phyloP scores from a whole-genome alignment of 2,888 invertebrate species.

The Microdon myrmicae region DNA sequence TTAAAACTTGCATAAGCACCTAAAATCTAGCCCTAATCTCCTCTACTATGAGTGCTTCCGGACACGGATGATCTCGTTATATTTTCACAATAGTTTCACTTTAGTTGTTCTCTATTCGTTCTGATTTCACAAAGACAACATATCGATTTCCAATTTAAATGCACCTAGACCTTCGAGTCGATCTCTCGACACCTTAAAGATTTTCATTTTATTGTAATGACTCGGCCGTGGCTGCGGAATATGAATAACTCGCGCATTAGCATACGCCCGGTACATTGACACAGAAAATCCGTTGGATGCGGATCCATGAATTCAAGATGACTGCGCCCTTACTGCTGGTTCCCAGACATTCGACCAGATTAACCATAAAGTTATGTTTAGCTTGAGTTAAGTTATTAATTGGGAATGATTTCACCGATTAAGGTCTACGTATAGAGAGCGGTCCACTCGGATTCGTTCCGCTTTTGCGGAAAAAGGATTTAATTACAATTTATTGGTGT shows the following conservation, averaged over 20 bases:
- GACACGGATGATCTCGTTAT: too few relatives aligned
- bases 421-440: constrained; percentile 25
- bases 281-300: constrained; percentile 25
- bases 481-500: constrained; percentile 50
- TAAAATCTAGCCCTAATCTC: too few relatives aligned
- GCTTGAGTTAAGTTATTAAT: constrained; percentile 37
- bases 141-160: too few relatives aligned
- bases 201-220: too few relatives aligned
- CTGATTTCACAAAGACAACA: too few relatives aligned
- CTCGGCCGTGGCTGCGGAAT: constrained; percentile 15
- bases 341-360: neutral
- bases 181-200: too few relatives aligned
- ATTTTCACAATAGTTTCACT: too few relatives aligned
- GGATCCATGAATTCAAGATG: constrained; percentile 14
- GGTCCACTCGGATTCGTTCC: constrained; percentile 11
- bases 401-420: constrained; percentile 40
- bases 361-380: constrained; percentile 37
- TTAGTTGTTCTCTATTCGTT: too few relatives aligned
- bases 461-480: constrained; percentile 38
- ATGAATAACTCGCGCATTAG: constrained; percentile 32
- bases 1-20: too few relatives aligned
- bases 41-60: too few relatives aligned
- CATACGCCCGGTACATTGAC: constrained; percentile 24
- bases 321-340: constrained; percentile 23
- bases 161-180: too few relatives aligned